Base-by-base conservation (phyloP, 53 echinoderm and acorn worm species). In the Apostichopus leukothele region DNA sequence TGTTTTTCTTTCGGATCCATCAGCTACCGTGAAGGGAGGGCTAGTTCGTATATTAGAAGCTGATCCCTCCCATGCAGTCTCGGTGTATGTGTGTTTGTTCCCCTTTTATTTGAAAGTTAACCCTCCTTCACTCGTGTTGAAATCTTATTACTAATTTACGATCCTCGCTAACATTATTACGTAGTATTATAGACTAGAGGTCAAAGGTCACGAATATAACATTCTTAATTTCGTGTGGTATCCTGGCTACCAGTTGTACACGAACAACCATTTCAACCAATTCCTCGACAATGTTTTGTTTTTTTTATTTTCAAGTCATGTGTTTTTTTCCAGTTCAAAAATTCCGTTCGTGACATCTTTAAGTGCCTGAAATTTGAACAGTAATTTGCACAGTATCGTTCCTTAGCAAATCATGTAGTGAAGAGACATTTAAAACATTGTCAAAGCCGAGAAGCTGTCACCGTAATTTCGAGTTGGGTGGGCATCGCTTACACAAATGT, bases 391-490 rank as follows among this genome's bases (percentile, higher is more conserved):
- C 12, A 16, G 16, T 63, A 63, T 39, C 12, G 63, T 63, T 63
- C 12, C 16, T 63, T 63, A 63, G 63, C 63, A 63, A 63, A 63
- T 11, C 63, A 63, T 63, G 12, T 63, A 16, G 11, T 63, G 16
- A 13, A 63, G 4, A 63, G 63, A 39, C 39, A 39, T 39, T 63
- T 63, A 63, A 63, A 63, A 16, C 63, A 63, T 63, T 16, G 63
- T 8, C 63, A 16, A 13, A 13, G 63, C 63, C 11, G 63, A 63
- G 12, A 16, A 79, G 52, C n/a, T 79, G 79, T 79, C 79, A 53
- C 51, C 54, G 53, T 79, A 79, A 51, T 14, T 79, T 79, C 51
- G 51, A 50, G 79, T 50, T 79, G 79, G 79, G 79, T 79, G 79
- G 75, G 9, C 14, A 18, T 13, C 63, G 16, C 63, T 63, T 63